phyloP scores from a whole-genome alignment of 1,140 invertebrate species.

The Eriocheir sinensis region DNA sequence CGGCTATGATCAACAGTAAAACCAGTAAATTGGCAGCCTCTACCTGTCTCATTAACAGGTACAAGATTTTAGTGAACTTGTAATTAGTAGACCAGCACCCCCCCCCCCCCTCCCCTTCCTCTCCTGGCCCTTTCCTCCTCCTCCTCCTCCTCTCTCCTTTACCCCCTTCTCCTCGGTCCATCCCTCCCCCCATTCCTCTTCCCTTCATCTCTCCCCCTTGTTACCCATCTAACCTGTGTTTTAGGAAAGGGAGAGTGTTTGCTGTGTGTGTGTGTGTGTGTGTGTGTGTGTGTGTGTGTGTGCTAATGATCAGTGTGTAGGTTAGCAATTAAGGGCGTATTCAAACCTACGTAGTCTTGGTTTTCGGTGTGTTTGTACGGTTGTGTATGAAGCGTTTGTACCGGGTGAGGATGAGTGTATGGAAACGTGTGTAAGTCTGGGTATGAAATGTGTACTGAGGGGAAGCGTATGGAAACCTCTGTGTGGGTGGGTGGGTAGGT shows the following conservation, averaged over 20 bases:
- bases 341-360: too few relatives aligned
- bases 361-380: too few relatives aligned
- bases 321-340: too few relatives aligned
- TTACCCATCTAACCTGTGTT: background rate
- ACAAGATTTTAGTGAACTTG: conserved; percentile 45
- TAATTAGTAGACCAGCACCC: background rate
- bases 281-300: background rate
- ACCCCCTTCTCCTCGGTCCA: background rate
- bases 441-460: background rate
- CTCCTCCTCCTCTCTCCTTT: background rate
- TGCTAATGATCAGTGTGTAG: too few relatives aligned
- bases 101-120: background rate
- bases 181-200: background rate
- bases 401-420: background rate
- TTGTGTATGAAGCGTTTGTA: background rate
- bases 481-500: background rate
- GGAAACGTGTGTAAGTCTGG: background rate
- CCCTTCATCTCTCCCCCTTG: background rate
- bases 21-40: conserved; percentile 44
- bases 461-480: background rate
- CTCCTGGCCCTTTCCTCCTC: background rate
- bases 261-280: background rate
- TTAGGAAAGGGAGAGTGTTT: background rate
- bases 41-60: conserved; percentile 51
- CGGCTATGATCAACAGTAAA: background rate